Percentiles rank a stretch among this genome's conserved stretches.
phyloP scores from a whole-genome alignment of 2,888 invertebrate genomes.

The Ormia ochracea region DNA sequence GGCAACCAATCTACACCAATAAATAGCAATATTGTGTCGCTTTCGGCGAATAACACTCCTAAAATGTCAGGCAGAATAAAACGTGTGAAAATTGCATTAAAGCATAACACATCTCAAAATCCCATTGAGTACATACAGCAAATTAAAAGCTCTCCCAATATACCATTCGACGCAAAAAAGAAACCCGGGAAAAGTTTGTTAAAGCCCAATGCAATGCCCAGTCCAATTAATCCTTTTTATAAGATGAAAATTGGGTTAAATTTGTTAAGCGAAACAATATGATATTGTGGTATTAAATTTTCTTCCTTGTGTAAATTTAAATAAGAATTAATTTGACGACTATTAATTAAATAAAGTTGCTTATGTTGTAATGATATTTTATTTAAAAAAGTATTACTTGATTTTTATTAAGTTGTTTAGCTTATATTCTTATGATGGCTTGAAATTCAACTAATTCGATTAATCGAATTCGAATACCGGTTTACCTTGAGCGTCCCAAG shows the following conservation, averaged over 20 bases:
- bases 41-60: conserved; percentile 37
- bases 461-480: conserved; percentile 78
- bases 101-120: conserved; percentile 84
- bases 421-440: neutral
- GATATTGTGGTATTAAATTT: conserved; percentile 60
- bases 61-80: conserved; percentile 75
- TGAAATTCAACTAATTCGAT: too few relatives aligned
- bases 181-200: conserved; percentile 85
- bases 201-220: conserved; percentile 82
- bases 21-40: conserved; percentile 47
- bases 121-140: conserved; percentile 85
- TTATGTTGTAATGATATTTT: conserved; percentile 35
- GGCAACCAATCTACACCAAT: conserved; percentile 59
- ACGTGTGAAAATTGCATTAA: conserved; percentile 85
- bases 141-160: conserved; percentile 83
- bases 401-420: conserved; percentile 1
- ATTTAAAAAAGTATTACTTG: conserved; percentile 36
- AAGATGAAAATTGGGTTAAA: conserved; percentile 77
- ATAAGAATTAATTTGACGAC: conserved; percentile 18
- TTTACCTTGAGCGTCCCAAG: conserved; percentile 82
- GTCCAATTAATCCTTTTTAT: conserved; percentile 88
- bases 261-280: conserved; percentile 70
- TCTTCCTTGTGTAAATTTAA: conserved; percentile 37
- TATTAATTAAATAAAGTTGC: conserved; percentile 19
- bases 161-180: conserved; percentile 85